A percentile compares a stretch with the other conserved stretches of the same genome.
phyloP scores from a whole-genome alignment of 2,113 vertebrate genomes.

The Oreocharis arfaki region DNA sequence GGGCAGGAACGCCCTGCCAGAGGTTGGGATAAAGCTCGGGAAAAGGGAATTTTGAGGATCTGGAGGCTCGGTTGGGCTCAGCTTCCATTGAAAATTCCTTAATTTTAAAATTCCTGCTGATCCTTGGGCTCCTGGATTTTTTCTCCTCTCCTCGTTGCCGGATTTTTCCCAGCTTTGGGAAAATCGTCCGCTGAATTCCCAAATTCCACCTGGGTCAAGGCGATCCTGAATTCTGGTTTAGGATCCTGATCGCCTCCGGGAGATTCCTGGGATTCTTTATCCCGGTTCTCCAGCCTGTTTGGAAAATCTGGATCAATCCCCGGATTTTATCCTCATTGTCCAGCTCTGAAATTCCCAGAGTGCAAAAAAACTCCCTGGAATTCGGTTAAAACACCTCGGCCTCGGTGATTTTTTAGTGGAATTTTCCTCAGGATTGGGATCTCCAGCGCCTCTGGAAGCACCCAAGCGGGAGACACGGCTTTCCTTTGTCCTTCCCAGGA shows the following conservation, averaged over 20 bases:
- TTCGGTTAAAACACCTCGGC: rapidly evolving
- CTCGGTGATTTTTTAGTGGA: background rate
- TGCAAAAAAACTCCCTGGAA: background rate
- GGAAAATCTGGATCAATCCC: background rate
- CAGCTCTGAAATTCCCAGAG: background rate
- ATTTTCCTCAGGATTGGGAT: background rate
- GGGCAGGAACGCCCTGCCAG: background rate
- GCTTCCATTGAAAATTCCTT: background rate
- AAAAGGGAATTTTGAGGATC: background rate
- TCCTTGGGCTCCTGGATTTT: background rate
- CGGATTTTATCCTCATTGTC: background rate
- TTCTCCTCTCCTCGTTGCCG: too few species aligned
- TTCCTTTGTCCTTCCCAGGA: background rate
- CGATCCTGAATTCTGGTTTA: background rate
- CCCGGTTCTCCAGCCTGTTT: background rate
- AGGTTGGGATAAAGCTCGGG: background rate
- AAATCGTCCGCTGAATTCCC: background rate
- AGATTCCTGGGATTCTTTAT: background rate
- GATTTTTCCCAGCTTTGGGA: background rate
- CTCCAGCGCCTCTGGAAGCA: rapidly evolving
- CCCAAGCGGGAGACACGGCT: rapidly evolving
- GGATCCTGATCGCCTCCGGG: background rate
- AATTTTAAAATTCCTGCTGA: background rate
- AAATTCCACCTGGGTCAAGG: rapidly evolving
- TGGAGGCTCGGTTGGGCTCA: background rate